A percentile compares a stretch with the other conserved stretches of the same genome.
Evolutionary conservation across 2,113 vertebrate genomes (phyloP).

Genomic region (Aplodontia rufa): DNA sequence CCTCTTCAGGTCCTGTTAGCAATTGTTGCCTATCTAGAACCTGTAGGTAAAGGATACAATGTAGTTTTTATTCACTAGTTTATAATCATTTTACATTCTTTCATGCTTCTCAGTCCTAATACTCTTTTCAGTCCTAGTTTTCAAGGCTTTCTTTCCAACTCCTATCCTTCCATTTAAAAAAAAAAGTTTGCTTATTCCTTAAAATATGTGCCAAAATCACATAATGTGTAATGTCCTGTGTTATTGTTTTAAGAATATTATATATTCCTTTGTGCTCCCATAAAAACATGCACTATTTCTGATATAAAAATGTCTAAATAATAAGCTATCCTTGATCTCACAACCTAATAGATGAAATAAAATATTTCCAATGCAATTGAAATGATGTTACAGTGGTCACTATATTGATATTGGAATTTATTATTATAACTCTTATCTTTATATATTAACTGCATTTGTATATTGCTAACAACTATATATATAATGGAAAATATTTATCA

Average conservation of each 20-base stretch:
- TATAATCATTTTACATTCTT: not conserved
- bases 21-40: not conserved
- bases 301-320: not conserved
- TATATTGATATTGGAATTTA: not conserved
- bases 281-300: not conserved
- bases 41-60: not conserved
- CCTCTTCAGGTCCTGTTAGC: not conserved
- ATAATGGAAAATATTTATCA: not conserved
- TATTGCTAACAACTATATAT: not conserved
- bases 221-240: not conserved
- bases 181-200: not conserved
- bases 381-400: not conserved
- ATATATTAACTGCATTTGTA: not conserved
- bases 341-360: not conserved
- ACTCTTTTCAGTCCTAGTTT: not conserved
- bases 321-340: not conserved
- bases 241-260: not conserved
- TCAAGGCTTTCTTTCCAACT: not conserved
- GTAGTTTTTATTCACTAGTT: not conserved
- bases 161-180: not conserved
- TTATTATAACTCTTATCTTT: not conserved
- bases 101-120: not conserved
- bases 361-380: not conserved
- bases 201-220: not conserved
- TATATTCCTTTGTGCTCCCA: not conserved